These are phyloP conservation scores for Melanotaenia duboulayi DNA, from an alignment of 2,113 vertebrate genomes.

Conservation along the genomic window DNA sequence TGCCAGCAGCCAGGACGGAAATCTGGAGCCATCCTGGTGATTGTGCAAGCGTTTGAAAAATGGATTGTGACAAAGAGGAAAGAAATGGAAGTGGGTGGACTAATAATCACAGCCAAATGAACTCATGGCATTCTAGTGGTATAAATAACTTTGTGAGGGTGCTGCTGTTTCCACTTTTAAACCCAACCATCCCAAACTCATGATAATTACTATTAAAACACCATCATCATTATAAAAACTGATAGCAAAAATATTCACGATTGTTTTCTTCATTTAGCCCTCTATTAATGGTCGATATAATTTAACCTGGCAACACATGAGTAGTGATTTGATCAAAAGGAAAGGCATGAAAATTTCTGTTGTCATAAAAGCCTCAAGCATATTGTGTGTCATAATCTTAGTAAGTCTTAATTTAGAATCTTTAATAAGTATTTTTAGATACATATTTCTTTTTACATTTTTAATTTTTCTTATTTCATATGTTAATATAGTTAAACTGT, in stretches of 20 bases:
- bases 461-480: no score
- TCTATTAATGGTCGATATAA: not conserved
- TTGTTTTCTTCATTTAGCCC: not conserved
- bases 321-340: not conserved
- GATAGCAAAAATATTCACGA: not conserved
- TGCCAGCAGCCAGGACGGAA: no score
- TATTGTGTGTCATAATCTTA: not conserved
- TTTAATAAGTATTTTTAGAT: no score
- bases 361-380: not conserved
- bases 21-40: no score
- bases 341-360: not conserved
- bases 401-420: no score
- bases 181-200: not conserved
- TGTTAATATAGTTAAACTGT: no score
- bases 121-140: no score
- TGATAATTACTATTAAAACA: not conserved
- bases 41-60: no score
- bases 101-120: no score
- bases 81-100: no score
- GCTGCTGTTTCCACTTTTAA: not conserved
- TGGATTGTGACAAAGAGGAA: no score
- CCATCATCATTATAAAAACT: not conserved
- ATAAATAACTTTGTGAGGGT: not conserved
- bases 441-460: no score
- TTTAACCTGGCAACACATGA: not conserved